A percentile compares a stretch with the other conserved stretches of the same genome.
phyloP scores from a whole-genome alignment of 2,113 vertebrate species.

The Steatornis caripensis region DNA sequence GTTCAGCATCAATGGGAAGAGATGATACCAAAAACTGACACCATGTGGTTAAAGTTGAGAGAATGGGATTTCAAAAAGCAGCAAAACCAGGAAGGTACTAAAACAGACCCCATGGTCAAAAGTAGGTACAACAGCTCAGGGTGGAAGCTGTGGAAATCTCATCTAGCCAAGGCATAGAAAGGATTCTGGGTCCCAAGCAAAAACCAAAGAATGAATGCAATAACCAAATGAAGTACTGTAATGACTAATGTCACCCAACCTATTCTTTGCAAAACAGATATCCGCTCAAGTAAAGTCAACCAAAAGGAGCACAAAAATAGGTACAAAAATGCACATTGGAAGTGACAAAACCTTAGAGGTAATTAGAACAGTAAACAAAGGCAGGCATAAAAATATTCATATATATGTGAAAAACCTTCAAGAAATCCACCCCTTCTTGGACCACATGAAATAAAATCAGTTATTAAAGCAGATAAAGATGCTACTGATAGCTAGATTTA shows the following conservation, averaged over 20 bases:
- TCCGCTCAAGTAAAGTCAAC: not conserved
- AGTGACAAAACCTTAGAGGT: not conserved
- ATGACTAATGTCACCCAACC: fast-evolving
- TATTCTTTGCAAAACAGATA: not conserved
- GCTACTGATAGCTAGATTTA: not conserved
- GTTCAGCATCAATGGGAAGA: not conserved
- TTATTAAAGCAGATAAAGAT: not conserved
- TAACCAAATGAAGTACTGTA: not conserved
- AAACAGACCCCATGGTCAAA: not conserved
- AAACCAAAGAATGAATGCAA: not conserved
- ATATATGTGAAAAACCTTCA: not conserved
- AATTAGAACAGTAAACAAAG: not conserved
- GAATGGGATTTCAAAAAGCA: constrained; percentile 31
- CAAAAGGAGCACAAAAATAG: not conserved
- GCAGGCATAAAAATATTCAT: not conserved
- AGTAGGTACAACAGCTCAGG: not conserved
- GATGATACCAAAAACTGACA: not conserved
- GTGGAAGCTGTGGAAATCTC: not conserved
- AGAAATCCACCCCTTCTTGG: not conserved
- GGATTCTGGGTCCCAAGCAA: not conserved
- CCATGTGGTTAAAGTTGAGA: not conserved
- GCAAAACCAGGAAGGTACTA: constrained; percentile 18
- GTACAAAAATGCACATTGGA: not conserved
- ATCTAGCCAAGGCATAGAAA: not conserved
- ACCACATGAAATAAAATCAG: not conserved